Evolutionary conservation across 2,888 invertebrate genomes (phyloP), one percentile per base, ranked within the genome.

Genomic region (Marronus borbonicus): DNA sequence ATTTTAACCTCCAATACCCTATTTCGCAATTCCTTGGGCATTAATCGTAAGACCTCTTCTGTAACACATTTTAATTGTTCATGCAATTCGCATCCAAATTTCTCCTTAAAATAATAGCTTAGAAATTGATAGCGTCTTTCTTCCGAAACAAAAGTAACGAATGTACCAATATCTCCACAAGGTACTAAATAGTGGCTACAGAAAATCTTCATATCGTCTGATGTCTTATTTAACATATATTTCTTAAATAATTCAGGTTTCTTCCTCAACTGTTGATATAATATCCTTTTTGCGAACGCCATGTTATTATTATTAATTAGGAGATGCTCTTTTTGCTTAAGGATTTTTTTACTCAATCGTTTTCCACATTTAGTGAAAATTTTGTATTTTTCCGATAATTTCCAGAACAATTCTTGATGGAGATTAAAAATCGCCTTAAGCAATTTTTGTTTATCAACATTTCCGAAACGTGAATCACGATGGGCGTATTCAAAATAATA

Each of bases 341-440:
- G 70, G 70, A 79, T 60, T 64, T 77, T 79, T 58, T 79, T 75
- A 36, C 79, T 78, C 8, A 72, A n/a, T 17, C 78, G 76, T 39
- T 70, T 69, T 2, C 81, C 81, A 60, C 78, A 52, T 31, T 68
- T 50, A 3, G 69, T 12, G 8, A 14, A n/a, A 8, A 69, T 64
- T 2, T 66, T 62, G 44, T 80, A 76, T 52, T 70, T 58, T 28
- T 76, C 39, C 10, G 24, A 39, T 36, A 81, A 72, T 44, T 79
- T 76, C 10, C 75, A 60, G 52, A 80, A 81, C 36, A 81, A 55
- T 24, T 20, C 8, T 8, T 50, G 50, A 44, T 81, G 62, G 10
- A 28, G n/a, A 8, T 76, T 74, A 69, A 78, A 78, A 28, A 81
- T 31, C n/a, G 28, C 49, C n/a, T 65, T 58, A 14, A 78, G 50